phyloP scores from a whole-genome alignment of 1,140 invertebrate species.

The Armadillidium nasatum region DNA sequence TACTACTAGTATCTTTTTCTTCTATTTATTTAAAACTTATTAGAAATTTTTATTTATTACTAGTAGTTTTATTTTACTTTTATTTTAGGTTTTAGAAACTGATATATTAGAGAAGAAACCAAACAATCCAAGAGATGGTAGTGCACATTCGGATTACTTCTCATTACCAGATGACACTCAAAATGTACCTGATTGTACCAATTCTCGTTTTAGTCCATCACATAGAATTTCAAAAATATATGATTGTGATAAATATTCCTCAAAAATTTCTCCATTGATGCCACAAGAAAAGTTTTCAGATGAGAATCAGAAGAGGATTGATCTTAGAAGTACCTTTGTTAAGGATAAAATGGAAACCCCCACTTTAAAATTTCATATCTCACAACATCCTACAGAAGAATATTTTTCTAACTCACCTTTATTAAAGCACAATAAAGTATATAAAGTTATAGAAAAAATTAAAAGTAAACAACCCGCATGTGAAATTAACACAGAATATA shows the following conservation, averaged over 20 bases:
- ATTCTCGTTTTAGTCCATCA: not conserved
- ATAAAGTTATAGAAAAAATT: constrained; percentile 34
- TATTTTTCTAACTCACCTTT: not conserved
- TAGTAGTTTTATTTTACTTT: too few species aligned
- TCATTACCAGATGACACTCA: constrained; percentile 36
- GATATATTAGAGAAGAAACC: too few species aligned
- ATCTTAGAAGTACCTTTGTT: not conserved
- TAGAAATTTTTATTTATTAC: too few species aligned
- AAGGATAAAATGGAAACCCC: not conserved
- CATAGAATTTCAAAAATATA: not conserved
- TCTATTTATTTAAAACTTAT: too few species aligned
- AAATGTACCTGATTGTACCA: not conserved
- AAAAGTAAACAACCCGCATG: constrained; percentile 39
- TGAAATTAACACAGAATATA: constrained; percentile 33
- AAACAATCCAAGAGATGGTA: constrained; percentile 20
- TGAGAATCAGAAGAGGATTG: not conserved
- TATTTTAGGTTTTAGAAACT: too few species aligned
- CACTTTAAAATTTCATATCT: not conserved
- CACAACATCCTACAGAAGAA: not conserved
- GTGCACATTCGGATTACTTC: constrained; percentile 43
- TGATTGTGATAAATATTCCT: too few species aligned
- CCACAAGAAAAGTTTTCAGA: not conserved
- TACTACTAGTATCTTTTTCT: too few species aligned
- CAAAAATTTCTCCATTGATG: too few species aligned
- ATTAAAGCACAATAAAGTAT: constrained; percentile 22